phyloP scores from a whole-genome alignment of 2,888 invertebrate species.

The Epistrophe grossulariae region DNA sequence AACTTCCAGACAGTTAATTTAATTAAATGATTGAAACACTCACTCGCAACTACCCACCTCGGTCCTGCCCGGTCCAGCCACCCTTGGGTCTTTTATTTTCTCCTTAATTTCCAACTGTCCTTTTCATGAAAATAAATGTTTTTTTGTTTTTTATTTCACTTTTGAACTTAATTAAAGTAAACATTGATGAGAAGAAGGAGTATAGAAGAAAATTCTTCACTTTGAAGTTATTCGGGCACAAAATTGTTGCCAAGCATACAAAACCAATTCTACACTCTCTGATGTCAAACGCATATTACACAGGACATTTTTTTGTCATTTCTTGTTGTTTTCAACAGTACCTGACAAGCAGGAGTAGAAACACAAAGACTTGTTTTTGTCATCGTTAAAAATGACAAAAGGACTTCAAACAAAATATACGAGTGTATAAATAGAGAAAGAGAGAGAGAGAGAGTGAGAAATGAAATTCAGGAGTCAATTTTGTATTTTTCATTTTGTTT shows the following conservation, averaged over 20 bases:
- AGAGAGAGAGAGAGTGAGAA: not conserved
- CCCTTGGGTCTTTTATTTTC: not conserved
- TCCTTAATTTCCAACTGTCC: not conserved
- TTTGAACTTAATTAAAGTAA: constrained; percentile 64
- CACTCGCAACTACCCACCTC: not conserved
- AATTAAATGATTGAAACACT: constrained; percentile 41
- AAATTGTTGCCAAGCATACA: constrained; percentile 35
- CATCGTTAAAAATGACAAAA: constrained; percentile 42
- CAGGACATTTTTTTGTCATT: constrained; percentile 1
- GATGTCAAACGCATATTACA: constrained; percentile 11
- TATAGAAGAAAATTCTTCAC: constrained; percentile 22
- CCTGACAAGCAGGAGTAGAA: not conserved
- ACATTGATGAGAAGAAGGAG: constrained; percentile 38
- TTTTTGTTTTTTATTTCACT: constrained; percentile 36
- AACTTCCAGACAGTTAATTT: constrained; percentile 43
- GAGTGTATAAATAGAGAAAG: not conserved
- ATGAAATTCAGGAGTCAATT: constrained; percentile 26
- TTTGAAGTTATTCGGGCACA: constrained; percentile 48
- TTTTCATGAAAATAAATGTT: constrained; percentile 12
- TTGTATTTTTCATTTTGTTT: constrained; percentile 21
- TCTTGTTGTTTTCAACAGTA: not conserved
- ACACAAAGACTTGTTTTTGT: constrained; percentile 12
- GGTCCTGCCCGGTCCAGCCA: no score
- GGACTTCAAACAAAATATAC: constrained; percentile 45
- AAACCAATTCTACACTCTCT: not conserved